Evolutionary conservation across 2,113 vertebrate genomes (phyloP).

Genomic region (Genyomyrus donnyi): DNA sequence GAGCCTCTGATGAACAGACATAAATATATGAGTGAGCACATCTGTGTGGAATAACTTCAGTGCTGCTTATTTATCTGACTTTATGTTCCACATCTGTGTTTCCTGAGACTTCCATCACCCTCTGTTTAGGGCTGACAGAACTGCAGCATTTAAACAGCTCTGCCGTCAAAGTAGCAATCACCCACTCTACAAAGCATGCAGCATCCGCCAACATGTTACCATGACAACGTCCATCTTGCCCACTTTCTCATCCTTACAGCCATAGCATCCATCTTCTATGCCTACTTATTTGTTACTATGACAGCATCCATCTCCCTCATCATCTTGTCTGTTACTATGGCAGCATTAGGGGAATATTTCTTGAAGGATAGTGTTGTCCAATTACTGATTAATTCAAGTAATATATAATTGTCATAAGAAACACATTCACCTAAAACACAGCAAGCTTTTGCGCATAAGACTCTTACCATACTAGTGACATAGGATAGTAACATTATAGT

Average conservation of each 20-base stretch:
- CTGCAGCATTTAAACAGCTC: background rate
- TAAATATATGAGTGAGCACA: background rate
- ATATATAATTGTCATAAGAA: background rate
- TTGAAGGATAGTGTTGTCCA: background rate
- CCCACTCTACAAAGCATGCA: background rate
- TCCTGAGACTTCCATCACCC: background rate
- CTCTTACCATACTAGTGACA: background rate
- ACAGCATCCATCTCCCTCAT: constrained; percentile 17
- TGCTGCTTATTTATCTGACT: background rate
- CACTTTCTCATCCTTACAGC: background rate
- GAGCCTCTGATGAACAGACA: background rate
- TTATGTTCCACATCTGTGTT: background rate
- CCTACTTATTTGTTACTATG: constrained; percentile 6
- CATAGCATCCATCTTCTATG: background rate
- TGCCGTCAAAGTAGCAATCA: background rate
- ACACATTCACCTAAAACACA: background rate
- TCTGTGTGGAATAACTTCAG: background rate
- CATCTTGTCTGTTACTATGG: constrained; percentile 2
- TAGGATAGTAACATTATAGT: background rate
- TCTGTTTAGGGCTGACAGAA: background rate
- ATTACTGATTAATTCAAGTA: background rate
- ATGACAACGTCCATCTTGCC: constrained; percentile 5
- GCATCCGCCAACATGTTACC: background rate
- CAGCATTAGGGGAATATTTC: background rate
- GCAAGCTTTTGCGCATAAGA: background rate